phyloP scores from a whole-genome alignment of 92 coral and sea anemone species.

The Heliopora coerulea region DNA sequence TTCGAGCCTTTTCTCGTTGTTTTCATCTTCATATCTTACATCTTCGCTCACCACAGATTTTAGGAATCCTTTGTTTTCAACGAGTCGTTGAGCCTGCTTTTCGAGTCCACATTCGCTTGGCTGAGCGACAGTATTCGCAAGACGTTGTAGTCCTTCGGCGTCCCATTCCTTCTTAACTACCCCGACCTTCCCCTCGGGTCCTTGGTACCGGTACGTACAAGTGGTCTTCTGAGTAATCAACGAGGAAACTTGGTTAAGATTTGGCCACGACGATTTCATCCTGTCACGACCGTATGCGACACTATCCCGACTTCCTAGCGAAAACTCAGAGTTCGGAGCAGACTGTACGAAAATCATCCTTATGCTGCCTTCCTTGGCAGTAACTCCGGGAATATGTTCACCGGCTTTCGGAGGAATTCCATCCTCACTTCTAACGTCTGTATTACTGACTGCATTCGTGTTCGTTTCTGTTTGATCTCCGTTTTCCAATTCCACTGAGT shows the following conservation, averaged over 20 bases:
- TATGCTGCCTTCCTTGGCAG: too few relatives aligned
- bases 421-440: neutral
- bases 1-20: neutral
- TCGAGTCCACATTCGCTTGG: neutral
- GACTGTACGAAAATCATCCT: neutral
- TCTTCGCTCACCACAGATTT: neutral
- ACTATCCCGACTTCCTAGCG: neutral
- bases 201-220: neutral
- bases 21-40: neutral
- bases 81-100: too few relatives aligned
- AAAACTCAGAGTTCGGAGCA: neutral
- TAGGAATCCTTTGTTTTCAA: neutral
- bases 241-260: neutral
- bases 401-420: neutral
- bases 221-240: neutral
- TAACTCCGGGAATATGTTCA: neutral
- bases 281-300: neutral
- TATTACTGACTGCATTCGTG: neutral
- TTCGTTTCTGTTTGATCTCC: neutral
- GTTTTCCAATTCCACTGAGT: neutral
- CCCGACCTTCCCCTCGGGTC: neutral
- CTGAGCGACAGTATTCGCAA: neutral
- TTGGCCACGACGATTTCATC: neutral
- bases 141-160: neutral
- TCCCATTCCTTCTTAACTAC: slow-evolving; percentile 12